These are phyloP conservation scores for Enteromius treurensis DNA, from an alignment of 2,797 vertebrate genomes.

Conservation along the genomic window DNA sequence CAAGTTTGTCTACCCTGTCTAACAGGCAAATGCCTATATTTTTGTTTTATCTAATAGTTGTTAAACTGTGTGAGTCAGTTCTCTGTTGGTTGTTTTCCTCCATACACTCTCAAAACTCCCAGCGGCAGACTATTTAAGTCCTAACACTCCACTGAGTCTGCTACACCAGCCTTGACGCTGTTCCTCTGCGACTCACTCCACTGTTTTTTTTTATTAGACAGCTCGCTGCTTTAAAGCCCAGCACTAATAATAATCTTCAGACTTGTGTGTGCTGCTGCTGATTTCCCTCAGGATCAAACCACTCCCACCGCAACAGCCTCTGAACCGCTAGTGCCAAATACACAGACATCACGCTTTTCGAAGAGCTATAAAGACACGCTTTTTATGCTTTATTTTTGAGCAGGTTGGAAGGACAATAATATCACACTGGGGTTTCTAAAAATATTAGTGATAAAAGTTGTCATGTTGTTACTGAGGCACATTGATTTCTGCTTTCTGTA, in stretches of 20 bases:
- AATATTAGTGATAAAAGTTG: not conserved
- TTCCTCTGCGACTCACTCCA: slow-evolving; percentile 34
- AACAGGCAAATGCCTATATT: not conserved
- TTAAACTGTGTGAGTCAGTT: slow-evolving; percentile 36
- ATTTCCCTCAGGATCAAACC: slow-evolving; percentile 38
- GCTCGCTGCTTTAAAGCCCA: slow-evolving; percentile 33
- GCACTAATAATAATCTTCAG: slow-evolving; percentile 17
- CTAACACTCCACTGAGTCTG: slow-evolving; percentile 12
- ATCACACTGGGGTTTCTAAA: not conserved
- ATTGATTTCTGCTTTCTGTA: slow-evolving; percentile 8
- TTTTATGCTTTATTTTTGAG: not conserved
- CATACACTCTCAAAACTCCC: slow-evolving; percentile 30
- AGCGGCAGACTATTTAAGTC: slow-evolving; percentile 33
- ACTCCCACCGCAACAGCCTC: slow-evolving; percentile 22
- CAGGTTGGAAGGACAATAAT: not conserved
- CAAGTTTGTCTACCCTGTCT: not conserved
- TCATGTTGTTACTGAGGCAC: not conserved
- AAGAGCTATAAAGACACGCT: not conserved
- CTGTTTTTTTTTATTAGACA: slow-evolving; percentile 40
- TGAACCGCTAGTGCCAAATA: not conserved
- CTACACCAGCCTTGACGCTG: slow-evolving; percentile 25
- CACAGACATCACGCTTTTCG: slow-evolving; percentile 8
- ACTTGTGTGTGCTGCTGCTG: slow-evolving; percentile 18
- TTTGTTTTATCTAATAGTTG: slow-evolving; percentile 2
- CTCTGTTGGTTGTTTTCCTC: slow-evolving; percentile 28